Base-by-base conservation (phyloP, 2,797 vertebrate genomes). In the Sebastes reedi region DNA sequence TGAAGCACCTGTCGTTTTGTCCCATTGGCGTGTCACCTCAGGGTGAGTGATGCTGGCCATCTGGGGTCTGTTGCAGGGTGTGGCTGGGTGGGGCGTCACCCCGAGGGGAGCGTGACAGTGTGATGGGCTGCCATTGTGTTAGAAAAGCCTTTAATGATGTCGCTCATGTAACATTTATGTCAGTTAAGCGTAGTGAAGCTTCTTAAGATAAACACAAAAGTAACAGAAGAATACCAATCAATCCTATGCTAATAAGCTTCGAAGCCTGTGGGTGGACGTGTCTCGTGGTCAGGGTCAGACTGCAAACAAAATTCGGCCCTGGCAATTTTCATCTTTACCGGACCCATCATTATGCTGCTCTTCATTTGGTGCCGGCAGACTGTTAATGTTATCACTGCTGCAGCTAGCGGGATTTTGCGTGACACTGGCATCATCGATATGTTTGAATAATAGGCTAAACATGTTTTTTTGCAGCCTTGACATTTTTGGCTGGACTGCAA, bases 11-110 rank as follows among this genome's bases (percentile, higher is more conserved):
- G 84, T 77, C 3, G 3, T n/a, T 70, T 71, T 24, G 46, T 58
- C 61, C 70, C 20, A 1, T 10, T 46, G 55, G 58, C 32, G 6
- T 65, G 87, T 91, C 85, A 69, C 88, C 86, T 77, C 60, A 14
- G 86, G 86, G 84, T 89, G 84, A 91, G 50, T 62, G 76, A 88
- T 86, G 84, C 39, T 11, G 34, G 32, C 82, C 86, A 79, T 78
- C 88, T 87, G 85, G 72, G 87, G 74, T 78, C 83, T 29, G 81
- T 69, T 36, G 70, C 71, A 76, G 86, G 91, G 81, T 42, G 81
- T 62, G 87, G 70, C 73, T 30, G 67, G 67, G 77, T 75, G 79
- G 73, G 77, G 16, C 22, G 4, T 52, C 12, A 6, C 77, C 79
- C 71, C 4, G 34, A 71, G 78, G 85, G 46, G 18, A 61, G n/a